Evolutionary conservation across 2,113 vertebrate genomes (phyloP).

Genomic region (Crotalus helleri): DNA sequence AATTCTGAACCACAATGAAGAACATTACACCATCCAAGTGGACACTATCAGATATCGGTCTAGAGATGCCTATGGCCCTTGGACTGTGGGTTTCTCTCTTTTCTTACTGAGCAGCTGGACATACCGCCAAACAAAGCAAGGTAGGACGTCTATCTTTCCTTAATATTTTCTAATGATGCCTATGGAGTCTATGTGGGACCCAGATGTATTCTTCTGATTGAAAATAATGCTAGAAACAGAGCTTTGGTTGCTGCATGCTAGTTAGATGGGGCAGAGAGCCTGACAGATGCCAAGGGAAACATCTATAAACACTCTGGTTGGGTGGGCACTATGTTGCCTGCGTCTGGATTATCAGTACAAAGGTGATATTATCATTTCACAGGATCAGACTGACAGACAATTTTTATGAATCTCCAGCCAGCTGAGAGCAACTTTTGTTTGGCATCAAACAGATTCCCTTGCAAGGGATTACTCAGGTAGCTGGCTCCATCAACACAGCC

Average conservation of each 20-base stretch:
- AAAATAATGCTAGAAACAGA: neutral
- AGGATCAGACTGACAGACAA: neutral
- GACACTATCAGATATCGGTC: neutral
- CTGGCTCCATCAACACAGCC: constrained; percentile 15
- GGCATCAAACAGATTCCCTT: constrained; percentile 23
- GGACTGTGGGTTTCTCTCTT: neutral
- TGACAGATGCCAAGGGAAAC: neutral
- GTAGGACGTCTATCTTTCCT: neutral
- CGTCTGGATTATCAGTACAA: neutral
- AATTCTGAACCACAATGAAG: neutral
- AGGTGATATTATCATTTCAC: neutral
- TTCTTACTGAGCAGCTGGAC: neutral
- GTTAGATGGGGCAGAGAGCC: neutral
- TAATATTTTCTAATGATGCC: neutral
- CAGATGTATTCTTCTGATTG: neutral
- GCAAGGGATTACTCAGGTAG: neutral
- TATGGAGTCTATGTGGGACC: neutral
- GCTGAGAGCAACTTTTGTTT: neutral
- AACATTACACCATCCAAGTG: neutral
- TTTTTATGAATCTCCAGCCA: fast-evolving
- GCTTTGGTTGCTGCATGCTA: neutral
- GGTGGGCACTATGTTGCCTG: neutral
- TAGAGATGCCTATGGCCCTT: neutral
- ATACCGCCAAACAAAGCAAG: neutral
- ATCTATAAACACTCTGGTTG: neutral